Base-by-base conservation (phyloP, 2,888 invertebrate species). In the Morpho deidamia region DNA sequence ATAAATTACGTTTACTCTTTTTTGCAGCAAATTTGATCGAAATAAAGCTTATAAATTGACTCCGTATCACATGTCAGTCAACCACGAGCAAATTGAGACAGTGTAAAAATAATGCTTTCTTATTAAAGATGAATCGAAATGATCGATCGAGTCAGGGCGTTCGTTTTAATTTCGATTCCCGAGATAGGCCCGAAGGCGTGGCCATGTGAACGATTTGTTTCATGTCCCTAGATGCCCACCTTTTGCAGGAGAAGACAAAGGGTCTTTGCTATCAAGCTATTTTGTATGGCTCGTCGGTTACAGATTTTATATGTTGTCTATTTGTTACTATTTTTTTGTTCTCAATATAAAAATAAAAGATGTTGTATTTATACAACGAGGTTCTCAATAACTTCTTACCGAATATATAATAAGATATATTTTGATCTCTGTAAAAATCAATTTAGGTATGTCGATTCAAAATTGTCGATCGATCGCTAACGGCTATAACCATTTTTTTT, bases 131-230 rank as follows among this genome's bases (percentile, higher is more conserved):
- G 72, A 86, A 83, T 83, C 75, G 76, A 76, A 83, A 85, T 89
- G 88, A 89, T 88, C 88, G 88, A 89, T 89, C 76, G 84, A 71
- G 81, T 69, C 73, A 74, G 83, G 82, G 84, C 82, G 88, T 84
- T 80, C 81, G 76, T 88, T 86, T 88, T 86, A 87, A 88, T 89
- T 88, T 85, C 83, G 88, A 87, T 86, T 82, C 75, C 71, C 71
- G 77, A 81, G 83, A 83, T 81, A 78, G 79, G 74, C 74, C 66
- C 75, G 78, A 72, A 82, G 88, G 88, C 85, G 88, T 87, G 88
- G 88, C 78, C 71, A 71, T 59, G 68, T 68, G 81, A 81, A 84
- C 88, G 76, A 89, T 89, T 89, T 88, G 85, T 88, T 88, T 83
- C 81, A 78, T 78, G 82, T 84, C 84, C 78, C 84, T 82, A 71